phyloP scores from a whole-genome alignment of 1,140 invertebrate species.

The Atta texana region DNA sequence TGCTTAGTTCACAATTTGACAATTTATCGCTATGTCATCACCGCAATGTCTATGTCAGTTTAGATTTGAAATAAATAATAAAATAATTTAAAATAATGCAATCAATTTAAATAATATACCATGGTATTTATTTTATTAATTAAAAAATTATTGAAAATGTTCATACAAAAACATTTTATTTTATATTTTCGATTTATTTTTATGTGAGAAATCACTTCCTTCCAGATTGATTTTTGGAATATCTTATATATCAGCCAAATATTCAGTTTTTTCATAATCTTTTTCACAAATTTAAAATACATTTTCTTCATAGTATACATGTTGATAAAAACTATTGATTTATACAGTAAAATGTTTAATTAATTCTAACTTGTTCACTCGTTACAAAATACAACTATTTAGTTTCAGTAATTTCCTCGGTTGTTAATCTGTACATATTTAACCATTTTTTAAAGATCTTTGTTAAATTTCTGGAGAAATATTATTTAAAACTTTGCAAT shows the following conservation, averaged over 20 bases:
- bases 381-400: not conserved
- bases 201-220: no score
- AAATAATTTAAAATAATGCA: no score
- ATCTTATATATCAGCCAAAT: not conserved
- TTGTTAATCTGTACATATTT: not conserved
- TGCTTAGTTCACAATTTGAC: no score
- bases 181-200: no score
- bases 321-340: not conserved
- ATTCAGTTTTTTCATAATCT: not conserved
- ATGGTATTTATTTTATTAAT: no score
- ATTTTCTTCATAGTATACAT: not conserved
- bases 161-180: no score
- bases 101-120: no score
- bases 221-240: no score
- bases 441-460: not conserved
- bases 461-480: not conserved
- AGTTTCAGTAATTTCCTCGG: not conserved
- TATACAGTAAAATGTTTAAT: not conserved
- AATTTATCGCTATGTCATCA: no score
- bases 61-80: no score
- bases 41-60: no score
- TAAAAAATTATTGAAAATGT: no score
- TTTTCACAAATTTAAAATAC: not conserved
- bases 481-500: not conserved
- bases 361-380: not conserved